Percentiles rank a stretch among this genome's conserved stretches.
Conservation (phyloP, 2,113 vertebrate species). For the Nothocercus nigrocapillus region DNA sequence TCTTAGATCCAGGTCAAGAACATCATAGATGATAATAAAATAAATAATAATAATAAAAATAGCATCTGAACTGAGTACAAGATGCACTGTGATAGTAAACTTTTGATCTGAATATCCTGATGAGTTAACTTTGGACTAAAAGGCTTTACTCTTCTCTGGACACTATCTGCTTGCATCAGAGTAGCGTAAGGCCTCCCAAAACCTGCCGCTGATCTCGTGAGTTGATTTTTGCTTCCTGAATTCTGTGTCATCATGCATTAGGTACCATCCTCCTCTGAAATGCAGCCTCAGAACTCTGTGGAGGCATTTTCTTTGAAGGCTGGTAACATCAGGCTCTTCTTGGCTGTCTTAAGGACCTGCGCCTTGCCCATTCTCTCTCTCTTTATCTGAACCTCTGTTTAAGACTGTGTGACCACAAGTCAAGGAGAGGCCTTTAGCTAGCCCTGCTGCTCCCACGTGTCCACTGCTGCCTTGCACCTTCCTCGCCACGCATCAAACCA, state of each 20-base stretch:
- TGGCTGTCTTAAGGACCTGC: neutral
- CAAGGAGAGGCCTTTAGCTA: neutral
- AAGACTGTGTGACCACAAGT: neutral
- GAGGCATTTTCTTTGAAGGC: neutral
- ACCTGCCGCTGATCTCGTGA: neutral
- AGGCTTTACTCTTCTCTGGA: neutral
- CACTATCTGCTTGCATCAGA: neutral
- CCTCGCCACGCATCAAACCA: neutral
- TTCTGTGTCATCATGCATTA: neutral
- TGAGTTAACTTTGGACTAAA: neutral
- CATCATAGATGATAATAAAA: neutral
- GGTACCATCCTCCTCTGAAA: neutral
- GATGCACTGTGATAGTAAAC: neutral
- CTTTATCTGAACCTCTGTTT: neutral
- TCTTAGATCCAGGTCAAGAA: neutral
- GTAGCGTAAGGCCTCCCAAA: neutral
- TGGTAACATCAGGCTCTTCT: neutral
- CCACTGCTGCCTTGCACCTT: neutral
- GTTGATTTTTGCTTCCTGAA: neutral
- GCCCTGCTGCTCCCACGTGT: neutral
- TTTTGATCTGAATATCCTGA: neutral
- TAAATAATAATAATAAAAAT: neutral
- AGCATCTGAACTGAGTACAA: neutral
- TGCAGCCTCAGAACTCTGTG: neutral
- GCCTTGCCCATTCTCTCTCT: neutral